phyloP scores from a whole-genome alignment of 2,797 vertebrate species.

The Rhynchotus rufescens region DNA sequence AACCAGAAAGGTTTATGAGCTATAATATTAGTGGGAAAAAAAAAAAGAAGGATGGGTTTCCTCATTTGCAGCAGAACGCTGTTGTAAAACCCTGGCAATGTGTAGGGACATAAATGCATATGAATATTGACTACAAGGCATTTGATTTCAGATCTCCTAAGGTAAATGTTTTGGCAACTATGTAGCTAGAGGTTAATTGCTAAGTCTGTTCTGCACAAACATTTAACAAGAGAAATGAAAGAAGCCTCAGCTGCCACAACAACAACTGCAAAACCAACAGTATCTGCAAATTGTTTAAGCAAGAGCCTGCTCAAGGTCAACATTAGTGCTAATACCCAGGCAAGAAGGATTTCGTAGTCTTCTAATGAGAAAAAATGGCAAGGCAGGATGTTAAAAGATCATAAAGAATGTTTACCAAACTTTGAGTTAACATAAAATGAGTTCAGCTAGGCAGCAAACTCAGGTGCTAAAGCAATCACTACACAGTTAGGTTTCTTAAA shows the following conservation, averaged over 20 bases:
- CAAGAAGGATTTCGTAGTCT: background rate
- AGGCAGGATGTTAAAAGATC: background rate
- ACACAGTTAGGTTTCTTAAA: background rate
- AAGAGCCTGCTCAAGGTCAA: background rate
- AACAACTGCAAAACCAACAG: background rate
- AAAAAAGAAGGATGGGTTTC: background rate
- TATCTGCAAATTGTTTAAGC: background rate
- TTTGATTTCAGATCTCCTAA: background rate
- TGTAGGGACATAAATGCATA: background rate
- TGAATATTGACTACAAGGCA: background rate
- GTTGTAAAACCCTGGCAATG: background rate
- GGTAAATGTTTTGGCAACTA: background rate
- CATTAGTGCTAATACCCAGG: background rate
- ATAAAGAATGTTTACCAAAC: background rate
- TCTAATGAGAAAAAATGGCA: background rate
- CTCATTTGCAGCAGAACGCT: background rate
- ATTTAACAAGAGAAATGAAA: background rate
- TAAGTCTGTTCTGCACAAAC: background rate
- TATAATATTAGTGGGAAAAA: background rate
- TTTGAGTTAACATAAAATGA: background rate
- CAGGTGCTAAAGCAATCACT: background rate
- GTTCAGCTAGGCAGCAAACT: background rate
- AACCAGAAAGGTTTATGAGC: background rate
- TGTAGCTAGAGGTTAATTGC: background rate
- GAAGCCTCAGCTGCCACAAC: background rate